These are phyloP conservation scores for Myathropa florea DNA, from an alignment of 2,888 invertebrate genomes.

Conservation along the genomic window DNA sequence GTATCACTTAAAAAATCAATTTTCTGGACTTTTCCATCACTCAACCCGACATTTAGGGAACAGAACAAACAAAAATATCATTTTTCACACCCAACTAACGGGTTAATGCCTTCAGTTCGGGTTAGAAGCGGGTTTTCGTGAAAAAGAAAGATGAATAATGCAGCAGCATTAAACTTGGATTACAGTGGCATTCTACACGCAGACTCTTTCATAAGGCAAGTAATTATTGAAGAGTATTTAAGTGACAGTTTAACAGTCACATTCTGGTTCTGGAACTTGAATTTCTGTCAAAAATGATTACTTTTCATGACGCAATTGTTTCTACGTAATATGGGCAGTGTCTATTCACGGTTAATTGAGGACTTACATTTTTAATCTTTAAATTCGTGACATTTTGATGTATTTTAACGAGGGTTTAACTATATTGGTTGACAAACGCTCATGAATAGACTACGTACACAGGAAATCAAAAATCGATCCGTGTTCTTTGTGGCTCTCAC, in stretches of 20 bases:
- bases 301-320: background rate
- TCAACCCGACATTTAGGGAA: background rate
- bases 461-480: too few species aligned
- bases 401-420: too few species aligned
- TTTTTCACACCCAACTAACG: background rate
- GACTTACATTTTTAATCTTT: background rate
- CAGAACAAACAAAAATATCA: background rate
- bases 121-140: background rate
- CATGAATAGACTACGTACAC: too few species aligned
- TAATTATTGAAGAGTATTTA: background rate
- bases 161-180: background rate
- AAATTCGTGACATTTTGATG: background rate
- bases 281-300: background rate
- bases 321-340: too few species aligned
- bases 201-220: background rate
- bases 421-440: too few species aligned
- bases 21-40: background rate
- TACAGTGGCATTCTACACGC: background rate
- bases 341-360: background rate
- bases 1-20: background rate
- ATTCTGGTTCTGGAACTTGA: background rate
- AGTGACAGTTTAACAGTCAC: background rate
- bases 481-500: too few species aligned
- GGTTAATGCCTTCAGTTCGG: background rate
- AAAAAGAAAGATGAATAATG: background rate